Percentiles rank a stretch among this genome's conserved stretches.
Evolutionary conservation across 92 coral and sea anemone genomes (phyloP).

Genomic region (Bergia puertoricense): DNA sequence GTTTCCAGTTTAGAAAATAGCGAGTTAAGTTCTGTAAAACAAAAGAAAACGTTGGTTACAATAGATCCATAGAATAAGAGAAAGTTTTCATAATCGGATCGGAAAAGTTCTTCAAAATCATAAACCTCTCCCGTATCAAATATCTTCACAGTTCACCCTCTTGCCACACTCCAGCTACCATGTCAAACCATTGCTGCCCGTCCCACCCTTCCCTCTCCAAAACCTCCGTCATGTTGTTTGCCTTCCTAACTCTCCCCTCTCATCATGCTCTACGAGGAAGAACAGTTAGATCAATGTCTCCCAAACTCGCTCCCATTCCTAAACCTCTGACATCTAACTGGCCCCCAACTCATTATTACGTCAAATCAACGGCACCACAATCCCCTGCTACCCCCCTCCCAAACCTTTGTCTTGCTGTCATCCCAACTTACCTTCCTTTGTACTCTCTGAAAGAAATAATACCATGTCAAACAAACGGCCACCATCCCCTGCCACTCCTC

Average conservation of each 20-base stretch:
- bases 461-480: not conserved
- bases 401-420: too few relatives aligned
- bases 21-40: constrained; percentile 55
- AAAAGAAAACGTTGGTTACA: constrained; percentile 9
- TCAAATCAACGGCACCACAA: not conserved
- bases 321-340: too few relatives aligned
- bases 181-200: not conserved
- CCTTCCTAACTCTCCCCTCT: not conserved
- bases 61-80: not conserved
- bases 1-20: constrained; percentile 63
- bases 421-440: not conserved
- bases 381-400: not conserved
- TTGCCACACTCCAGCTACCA: not conserved
- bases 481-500: not conserved
- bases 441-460: not conserved
- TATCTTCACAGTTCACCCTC: not conserved
- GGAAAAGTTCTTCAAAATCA: too few relatives aligned
- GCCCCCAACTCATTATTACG: not conserved
- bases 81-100: not conserved
- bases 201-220: not conserved
- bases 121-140: not conserved
- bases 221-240: not conserved
- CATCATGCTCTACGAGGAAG: not conserved
- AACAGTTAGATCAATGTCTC: too few relatives aligned
- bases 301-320: too few relatives aligned